These are phyloP conservation scores for Nephila pilipes DNA, from an alignment of 1,140 invertebrate genomes.

Conservation along the genomic window DNA sequence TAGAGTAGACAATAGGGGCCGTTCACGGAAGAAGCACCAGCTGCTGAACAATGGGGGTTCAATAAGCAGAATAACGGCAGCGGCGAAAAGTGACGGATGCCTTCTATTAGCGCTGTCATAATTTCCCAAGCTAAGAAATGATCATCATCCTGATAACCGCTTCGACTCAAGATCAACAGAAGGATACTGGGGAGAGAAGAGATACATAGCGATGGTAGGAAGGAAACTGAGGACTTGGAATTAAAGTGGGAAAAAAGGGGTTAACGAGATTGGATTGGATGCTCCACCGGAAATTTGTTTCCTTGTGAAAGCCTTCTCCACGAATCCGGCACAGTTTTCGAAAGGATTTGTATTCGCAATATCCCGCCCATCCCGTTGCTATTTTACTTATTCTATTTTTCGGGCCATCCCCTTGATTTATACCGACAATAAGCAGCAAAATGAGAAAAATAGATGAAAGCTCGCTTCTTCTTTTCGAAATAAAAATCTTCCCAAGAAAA, in stretches of 20 bases:
- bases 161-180: constrained; percentile 39
- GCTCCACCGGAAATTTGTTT: constrained; percentile 70
- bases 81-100: constrained; percentile 71
- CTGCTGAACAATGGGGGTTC: constrained; percentile 54
- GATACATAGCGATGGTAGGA: constrained; percentile 45
- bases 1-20: constrained; percentile 55
- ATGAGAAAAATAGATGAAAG: constrained; percentile 74
- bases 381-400: constrained; percentile 47
- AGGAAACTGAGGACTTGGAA: constrained; percentile 39
- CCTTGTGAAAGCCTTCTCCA: constrained; percentile 4
- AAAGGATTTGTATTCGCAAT: constrained; percentile 70
- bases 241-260: constrained; percentile 73
- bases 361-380: not conserved
- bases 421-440: constrained; percentile 55
- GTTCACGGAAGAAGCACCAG: constrained; percentile 58
- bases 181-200: not conserved
- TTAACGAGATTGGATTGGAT: constrained; percentile 71
- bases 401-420: constrained; percentile 58
- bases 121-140: constrained; percentile 67
- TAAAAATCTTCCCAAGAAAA: not conserved
- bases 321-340: constrained; percentile 39
- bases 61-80: constrained; percentile 46
- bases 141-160: constrained; percentile 64
- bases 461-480: constrained; percentile 17
- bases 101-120: constrained; percentile 74